These are phyloP conservation scores for Callipepla californica DNA, from an alignment of 2,113 vertebrate genomes.

Conservation along the genomic window DNA sequence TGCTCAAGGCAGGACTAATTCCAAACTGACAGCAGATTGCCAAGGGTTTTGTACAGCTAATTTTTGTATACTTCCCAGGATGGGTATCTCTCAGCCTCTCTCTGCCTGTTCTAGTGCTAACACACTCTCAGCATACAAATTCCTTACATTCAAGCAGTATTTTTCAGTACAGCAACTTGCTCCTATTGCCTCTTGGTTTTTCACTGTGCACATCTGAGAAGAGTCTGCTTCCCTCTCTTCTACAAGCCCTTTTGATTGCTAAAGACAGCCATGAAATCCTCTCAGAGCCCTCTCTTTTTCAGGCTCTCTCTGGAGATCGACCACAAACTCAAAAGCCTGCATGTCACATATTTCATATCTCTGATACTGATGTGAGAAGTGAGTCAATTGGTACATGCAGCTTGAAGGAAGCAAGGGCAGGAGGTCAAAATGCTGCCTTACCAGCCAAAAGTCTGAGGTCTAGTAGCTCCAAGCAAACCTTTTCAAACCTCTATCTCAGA, in stretches of 20 bases:
- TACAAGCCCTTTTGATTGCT: background rate
- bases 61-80: background rate
- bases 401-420: background rate
- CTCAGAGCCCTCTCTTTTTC: background rate
- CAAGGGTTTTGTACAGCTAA: background rate
- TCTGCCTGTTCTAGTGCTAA: background rate
- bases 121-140: background rate
- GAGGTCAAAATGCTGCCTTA: background rate
- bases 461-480: background rate
- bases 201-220: background rate
- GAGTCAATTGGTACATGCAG: fast-evolving
- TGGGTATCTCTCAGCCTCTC: background rate
- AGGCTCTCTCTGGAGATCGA: background rate
- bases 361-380: background rate
- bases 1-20: background rate
- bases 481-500: background rate
- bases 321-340: background rate
- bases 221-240: background rate
- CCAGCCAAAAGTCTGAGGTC: background rate
- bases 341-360: background rate
- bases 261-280: background rate
- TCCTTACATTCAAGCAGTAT: background rate
- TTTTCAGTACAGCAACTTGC: background rate
- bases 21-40: background rate
- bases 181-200: background rate